These are phyloP conservation scores for Lasius platythorax DNA, from an alignment of 2,888 invertebrate genomes.

Conservation along the genomic window DNA sequence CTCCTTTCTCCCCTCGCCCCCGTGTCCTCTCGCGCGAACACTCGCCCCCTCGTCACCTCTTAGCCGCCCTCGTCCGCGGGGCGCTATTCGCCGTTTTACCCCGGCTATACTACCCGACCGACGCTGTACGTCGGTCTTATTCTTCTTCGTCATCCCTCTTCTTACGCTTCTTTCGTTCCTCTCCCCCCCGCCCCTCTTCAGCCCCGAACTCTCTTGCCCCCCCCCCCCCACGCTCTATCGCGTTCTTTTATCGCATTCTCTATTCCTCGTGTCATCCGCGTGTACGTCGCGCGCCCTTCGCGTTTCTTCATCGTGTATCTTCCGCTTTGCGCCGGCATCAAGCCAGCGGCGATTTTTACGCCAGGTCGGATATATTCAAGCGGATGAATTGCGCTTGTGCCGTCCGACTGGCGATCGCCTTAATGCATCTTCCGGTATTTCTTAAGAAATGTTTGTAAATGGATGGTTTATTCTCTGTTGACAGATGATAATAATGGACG, in stretches of 20 bases:
- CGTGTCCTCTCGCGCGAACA: conserved; percentile 20
- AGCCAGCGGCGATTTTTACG: conserved; percentile 27
- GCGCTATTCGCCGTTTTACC: conserved; percentile 47
- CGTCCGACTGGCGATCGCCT: not conserved
- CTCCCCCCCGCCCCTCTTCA: conserved; percentile 16
- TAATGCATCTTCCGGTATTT: conserved; percentile 24
- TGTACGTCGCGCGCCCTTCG: not conserved
- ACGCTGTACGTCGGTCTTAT: conserved; percentile 42
- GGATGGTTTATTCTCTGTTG: not conserved
- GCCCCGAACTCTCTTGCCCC: conserved; percentile 42
- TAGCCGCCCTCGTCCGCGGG: conserved; percentile 16
- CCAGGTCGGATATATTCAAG: conserved; percentile 42
- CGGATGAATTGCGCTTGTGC: conserved; percentile 26
- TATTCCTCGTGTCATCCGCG: conserved; percentile 38
- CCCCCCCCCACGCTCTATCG: conserved; percentile 15
- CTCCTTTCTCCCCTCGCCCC: conserved; percentile 1
- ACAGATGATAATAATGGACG: not conserved
- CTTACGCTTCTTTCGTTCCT: conserved; percentile 45
- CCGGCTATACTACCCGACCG: conserved; percentile 20
- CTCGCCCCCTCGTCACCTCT: conserved; percentile 18
- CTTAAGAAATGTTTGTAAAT: not conserved
- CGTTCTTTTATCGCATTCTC: conserved; percentile 57
- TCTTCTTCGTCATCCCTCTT: conserved; percentile 46
- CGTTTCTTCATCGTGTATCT: conserved; percentile 64
- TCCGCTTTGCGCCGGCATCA: conserved; percentile 49